Percentiles rank a stretch among this genome's conserved stretches.
Evolutionary conservation across 2,797 vertebrate genomes (phyloP).

Genomic region (Microctenopoma stevenorrisi): DNA sequence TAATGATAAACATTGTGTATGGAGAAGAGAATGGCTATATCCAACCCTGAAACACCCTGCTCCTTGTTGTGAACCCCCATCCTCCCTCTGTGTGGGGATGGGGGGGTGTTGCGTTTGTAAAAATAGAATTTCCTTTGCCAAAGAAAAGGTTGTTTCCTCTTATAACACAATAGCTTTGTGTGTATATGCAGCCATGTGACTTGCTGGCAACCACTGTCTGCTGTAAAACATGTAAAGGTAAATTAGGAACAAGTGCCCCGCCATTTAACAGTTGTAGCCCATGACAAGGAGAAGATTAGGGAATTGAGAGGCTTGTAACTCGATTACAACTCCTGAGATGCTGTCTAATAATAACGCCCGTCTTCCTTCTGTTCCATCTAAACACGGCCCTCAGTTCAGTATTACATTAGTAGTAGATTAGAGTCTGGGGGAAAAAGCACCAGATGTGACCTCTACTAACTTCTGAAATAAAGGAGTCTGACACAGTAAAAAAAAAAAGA

Average conservation of each 20-base stretch:
- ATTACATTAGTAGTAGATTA: conserved; percentile 82
- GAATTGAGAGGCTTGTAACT: conserved; percentile 83
- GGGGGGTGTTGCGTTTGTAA: conserved; percentile 53
- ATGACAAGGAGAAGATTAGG: conserved; percentile 81
- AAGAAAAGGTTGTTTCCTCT: conserved; percentile 75
- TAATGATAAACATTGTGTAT: conserved; percentile 56
- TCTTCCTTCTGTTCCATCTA: conserved; percentile 73
- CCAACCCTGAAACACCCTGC: conserved; percentile 56
- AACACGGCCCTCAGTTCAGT: conserved; percentile 69
- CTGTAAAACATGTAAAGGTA: conserved; percentile 75
- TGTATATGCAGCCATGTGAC: conserved; percentile 49
- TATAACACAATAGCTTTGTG: conserved; percentile 69
- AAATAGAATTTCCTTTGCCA: conserved; percentile 75
- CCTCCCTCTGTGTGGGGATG: neutral
- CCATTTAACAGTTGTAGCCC: conserved; percentile 79
- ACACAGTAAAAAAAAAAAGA: conserved; percentile 21
- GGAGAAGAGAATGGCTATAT: conserved; percentile 44
- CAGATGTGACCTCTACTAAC: conserved; percentile 76
- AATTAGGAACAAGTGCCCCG: conserved; percentile 72
- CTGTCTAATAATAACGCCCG: conserved; percentile 75
- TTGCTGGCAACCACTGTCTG: conserved; percentile 52
- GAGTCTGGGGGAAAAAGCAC: conserved; percentile 70
- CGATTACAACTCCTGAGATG: conserved; percentile 78
- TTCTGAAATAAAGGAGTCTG: conserved; percentile 67
- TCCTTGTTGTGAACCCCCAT: conserved; percentile 38